phyloP scores from a whole-genome alignment of 1,140 invertebrate genomes.

The Pomacea maculata region DNA sequence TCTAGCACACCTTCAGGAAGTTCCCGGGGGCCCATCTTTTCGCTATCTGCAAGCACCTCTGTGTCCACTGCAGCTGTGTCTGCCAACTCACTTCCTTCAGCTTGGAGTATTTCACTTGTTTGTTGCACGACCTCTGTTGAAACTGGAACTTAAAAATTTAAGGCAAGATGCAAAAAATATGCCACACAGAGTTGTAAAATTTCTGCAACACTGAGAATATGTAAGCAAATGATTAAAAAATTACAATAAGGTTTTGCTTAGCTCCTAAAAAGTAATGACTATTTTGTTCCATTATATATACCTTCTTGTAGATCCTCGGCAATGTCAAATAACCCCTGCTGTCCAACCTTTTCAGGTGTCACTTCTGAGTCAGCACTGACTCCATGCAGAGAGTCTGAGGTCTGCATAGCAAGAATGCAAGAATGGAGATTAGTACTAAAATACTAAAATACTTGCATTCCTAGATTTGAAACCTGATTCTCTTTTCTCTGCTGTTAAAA shows the following conservation, averaged over 20 bases:
- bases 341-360: slow-evolving; percentile 29
- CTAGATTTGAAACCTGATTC: not conserved
- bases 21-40: slow-evolving; percentile 18
- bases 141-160: slow-evolving; percentile 27
- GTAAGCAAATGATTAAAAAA: not conserved
- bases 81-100: slow-evolving; percentile 16
- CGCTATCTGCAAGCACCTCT: slow-evolving; percentile 23
- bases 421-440: not conserved
- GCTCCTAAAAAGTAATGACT: not conserved
- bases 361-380: slow-evolving; percentile 43
- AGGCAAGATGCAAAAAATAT: slow-evolving; percentile 9
- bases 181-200: not conserved
- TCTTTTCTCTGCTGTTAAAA: not conserved
- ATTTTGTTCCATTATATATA: not conserved
- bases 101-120: not conserved
- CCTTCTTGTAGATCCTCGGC: slow-evolving; percentile 22
- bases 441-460: not conserved
- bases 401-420: slow-evolving; percentile 25
- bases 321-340: not conserved
- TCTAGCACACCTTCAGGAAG: slow-evolving; percentile 9
- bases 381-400: slow-evolving; percentile 42
- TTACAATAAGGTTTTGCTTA: not conserved
- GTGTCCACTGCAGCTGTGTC: slow-evolving; percentile 21
- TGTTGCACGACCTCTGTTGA: slow-evolving; percentile 4
- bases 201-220: not conserved